Evolutionary conservation across 92 coral and sea anemone genomes (phyloP), one percentile per base, ranked within the genome.

Genomic region (Parazoanthus swiftii): DNA sequence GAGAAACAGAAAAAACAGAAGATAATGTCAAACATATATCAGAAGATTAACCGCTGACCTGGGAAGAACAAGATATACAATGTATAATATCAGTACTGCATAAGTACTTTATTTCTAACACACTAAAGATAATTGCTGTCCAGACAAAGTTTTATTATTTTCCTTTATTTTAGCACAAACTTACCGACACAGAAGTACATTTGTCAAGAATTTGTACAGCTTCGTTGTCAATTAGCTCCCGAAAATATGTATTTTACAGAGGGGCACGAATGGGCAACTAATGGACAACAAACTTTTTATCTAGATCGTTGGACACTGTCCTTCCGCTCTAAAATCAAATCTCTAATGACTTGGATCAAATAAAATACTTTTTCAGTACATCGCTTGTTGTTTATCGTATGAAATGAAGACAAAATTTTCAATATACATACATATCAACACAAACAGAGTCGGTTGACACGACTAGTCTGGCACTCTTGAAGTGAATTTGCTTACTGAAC

Each of bases 361-460:
- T 85, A 82, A 83, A 81, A 87, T 94, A 94, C 95, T 90, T 90
- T 82, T 90, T 90, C 90, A 89, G 90, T 90, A 81, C 84, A 85
- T 81, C 81, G 94, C 91, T 90, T 94, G 94, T 91, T 90, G 93
- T 91, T 92, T 95, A 95, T 95, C 98, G 94, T 93, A 95, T 95
- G 92, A 92, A 95, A 84, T 84, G 87, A 84, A 95, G 98, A 93
- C 88, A 89, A 86, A 93, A 91, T 90, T 92, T 91, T 91, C 98
- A 95, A 95, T 95, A 95, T 95, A 95, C 98, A 94, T 94, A 94
- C 98, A 95, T 95, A 90, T 95, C 91, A 94, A 91, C 96, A 93
- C 94, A 95, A 92, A 88, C 96, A 86, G 87, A 74, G 89, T 92
- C 86, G 86, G 89, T 88, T 65, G 59, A 86, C 93, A 89, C 94